A percentile compares a stretch with the other conserved stretches of the same genome.
Evolutionary conservation across 2,113 vertebrate species (phyloP).

Genomic region (Emydura subglobosa): DNA sequence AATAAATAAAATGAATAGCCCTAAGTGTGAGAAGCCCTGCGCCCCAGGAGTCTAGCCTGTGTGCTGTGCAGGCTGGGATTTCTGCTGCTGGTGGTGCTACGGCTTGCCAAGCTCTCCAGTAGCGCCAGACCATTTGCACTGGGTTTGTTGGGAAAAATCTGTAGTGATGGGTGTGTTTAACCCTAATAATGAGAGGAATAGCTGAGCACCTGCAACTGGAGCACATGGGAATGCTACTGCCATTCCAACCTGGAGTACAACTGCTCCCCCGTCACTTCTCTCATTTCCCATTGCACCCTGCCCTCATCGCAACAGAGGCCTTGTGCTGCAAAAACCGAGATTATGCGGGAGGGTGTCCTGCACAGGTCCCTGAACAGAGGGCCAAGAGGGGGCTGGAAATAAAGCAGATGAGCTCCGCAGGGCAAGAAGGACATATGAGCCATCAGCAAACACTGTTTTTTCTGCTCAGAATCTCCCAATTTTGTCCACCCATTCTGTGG

Average conservation of each 20-base stretch:
- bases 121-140: not conserved
- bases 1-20: not conserved
- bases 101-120: not conserved
- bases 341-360: not conserved
- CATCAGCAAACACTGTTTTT: slow-evolving; percentile 10
- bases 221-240: not conserved
- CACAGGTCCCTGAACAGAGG: not conserved
- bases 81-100: not conserved
- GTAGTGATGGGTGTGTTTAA: not conserved
- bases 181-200: not conserved
- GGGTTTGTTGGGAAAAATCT: not conserved
- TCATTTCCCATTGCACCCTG: not conserved
- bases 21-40: not conserved
- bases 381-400: not conserved
- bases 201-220: not conserved
- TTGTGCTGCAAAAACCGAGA: not conserved
- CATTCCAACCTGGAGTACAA: not conserved
- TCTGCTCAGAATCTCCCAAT: slow-evolving; percentile 18
- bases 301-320: not conserved
- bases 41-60: not conserved
- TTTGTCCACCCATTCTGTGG: slow-evolving; percentile 45
- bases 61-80: not conserved
- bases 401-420: not conserved
- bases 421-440: not conserved
- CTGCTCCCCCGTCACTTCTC: not conserved